A percentile compares a stretch with the other conserved stretches of the same genome.
Conservation (phyloP, 2,797 vertebrate species). For the Nothura maculosa region DNA sequence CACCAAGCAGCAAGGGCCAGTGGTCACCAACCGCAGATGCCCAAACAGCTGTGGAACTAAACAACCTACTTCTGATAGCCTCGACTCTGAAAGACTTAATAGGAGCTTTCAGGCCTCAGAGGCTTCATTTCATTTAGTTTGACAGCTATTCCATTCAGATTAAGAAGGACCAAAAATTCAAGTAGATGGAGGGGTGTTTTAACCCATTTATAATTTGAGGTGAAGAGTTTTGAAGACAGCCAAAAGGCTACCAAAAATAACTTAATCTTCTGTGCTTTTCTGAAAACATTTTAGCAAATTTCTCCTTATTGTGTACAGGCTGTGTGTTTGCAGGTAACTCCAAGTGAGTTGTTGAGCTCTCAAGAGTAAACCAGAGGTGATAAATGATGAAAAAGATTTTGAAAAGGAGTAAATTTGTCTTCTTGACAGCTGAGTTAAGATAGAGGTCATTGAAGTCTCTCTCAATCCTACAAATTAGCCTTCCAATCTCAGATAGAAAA, state of each 20-base stretch:
- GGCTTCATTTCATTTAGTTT: not conserved
- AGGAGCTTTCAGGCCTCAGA: not conserved
- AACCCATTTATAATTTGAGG: not conserved
- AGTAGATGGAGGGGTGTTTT: not conserved
- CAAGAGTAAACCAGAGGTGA: constrained; percentile 64
- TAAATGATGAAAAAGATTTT: constrained; percentile 77
- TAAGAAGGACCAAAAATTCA: not conserved
- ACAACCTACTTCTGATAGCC: not conserved
- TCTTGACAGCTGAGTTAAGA: constrained; percentile 75
- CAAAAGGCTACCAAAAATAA: constrained; percentile 10
- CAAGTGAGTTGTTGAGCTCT: constrained; percentile 11
- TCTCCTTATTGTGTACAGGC: constrained; percentile 17
- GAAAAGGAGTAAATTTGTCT: constrained; percentile 73
- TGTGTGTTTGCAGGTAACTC: constrained; percentile 32
- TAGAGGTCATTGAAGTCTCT: constrained; percentile 56
- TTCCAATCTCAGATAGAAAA: constrained; percentile 7
- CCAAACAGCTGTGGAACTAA: not conserved
- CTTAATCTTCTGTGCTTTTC: not conserved
- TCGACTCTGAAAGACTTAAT: not conserved
- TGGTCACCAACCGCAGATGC: not conserved
- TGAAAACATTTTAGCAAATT: constrained; percentile 31
- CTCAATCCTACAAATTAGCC: constrained; percentile 45
- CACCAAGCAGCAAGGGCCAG: not conserved
- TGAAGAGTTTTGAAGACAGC: not conserved
- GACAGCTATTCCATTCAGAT: not conserved